Conservation (phyloP, 2,113 vertebrate species). For the Chaetorhynchus papuensis region DNA sequence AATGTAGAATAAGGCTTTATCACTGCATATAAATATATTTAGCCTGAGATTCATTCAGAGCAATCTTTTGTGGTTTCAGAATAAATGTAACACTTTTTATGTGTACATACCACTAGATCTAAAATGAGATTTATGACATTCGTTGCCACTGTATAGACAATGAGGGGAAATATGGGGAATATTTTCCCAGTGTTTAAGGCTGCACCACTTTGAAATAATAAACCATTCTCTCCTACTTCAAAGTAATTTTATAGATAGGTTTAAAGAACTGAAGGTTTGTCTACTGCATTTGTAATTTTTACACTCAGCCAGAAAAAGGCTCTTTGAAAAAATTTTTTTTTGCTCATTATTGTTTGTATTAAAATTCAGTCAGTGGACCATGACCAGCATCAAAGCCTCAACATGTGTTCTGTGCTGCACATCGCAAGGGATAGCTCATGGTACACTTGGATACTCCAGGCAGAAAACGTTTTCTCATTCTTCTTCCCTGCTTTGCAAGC, state of each 20-base stretch:
- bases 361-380: not conserved
- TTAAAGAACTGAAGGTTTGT: not conserved
- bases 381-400: not conserved
- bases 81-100: conserved; percentile 13
- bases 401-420: not conserved
- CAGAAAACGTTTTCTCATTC: not conserved
- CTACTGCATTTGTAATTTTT: not conserved
- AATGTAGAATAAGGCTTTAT: conserved; percentile 44
- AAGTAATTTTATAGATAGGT: not conserved
- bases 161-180: not conserved
- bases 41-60: conserved; percentile 21
- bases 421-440: not conserved
- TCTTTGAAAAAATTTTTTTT: not conserved
- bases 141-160: not conserved
- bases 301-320: not conserved
- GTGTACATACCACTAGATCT: conserved; percentile 16
- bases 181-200: not conserved
- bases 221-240: conserved; percentile 4
- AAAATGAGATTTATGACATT: conserved; percentile 35
- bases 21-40: conserved; percentile 52
- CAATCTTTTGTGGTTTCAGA: conserved; percentile 34
- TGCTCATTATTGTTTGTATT: not conserved
- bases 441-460: not conserved
- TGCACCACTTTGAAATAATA: conserved; percentile 3
- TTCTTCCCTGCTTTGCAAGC: not conserved